phyloP scores from a whole-genome alignment of 2,888 invertebrate genomes.

The Drosophila recens region DNA sequence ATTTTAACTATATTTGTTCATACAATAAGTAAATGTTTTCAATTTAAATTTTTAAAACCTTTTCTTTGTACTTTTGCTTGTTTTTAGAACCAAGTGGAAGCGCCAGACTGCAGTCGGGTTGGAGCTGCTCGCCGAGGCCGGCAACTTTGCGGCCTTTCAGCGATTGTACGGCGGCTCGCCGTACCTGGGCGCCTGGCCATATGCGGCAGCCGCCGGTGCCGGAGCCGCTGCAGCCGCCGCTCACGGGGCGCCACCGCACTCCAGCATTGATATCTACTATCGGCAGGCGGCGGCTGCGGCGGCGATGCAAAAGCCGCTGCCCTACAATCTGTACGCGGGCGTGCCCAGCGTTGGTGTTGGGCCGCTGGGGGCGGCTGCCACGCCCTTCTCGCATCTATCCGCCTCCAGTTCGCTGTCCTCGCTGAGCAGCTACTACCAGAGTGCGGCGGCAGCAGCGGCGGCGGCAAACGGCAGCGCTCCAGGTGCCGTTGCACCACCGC shows the following conservation, averaged over 20 bases:
- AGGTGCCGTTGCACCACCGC: slow-evolving; percentile 12
- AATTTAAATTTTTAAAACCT: background rate
- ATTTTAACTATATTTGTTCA: background rate
- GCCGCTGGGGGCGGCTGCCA: slow-evolving; percentile 82
- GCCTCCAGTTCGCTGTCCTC: slow-evolving; percentile 89
- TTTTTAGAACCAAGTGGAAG: slow-evolving; percentile 97
- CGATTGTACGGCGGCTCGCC: slow-evolving; percentile 93
- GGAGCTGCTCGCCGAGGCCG: slow-evolving; percentile 98
- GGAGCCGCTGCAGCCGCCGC: slow-evolving; percentile 77
- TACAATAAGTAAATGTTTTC: no score
- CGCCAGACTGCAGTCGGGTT: slow-evolving; percentile 98
- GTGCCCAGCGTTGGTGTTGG: slow-evolving; percentile 83
- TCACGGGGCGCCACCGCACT: slow-evolving; percentile 86
- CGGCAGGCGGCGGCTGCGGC: slow-evolving; percentile 92
- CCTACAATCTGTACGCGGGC: slow-evolving; percentile 87
- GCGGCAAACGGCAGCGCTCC: slow-evolving; percentile 30
- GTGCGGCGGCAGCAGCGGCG: slow-evolving; percentile 72
- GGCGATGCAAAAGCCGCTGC: slow-evolving; percentile 94
- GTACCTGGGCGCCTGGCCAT: slow-evolving; percentile 88
- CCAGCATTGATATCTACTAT: slow-evolving; percentile 92
- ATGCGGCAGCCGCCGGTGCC: slow-evolving; percentile 86
- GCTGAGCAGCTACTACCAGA: slow-evolving; percentile 87
- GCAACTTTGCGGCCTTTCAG: slow-evolving; percentile 99
- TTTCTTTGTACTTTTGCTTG: background rate
- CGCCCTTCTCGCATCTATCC: slow-evolving; percentile 86